Conservation (phyloP, 2,888 invertebrate species). For the Cephus runcator region DNA sequence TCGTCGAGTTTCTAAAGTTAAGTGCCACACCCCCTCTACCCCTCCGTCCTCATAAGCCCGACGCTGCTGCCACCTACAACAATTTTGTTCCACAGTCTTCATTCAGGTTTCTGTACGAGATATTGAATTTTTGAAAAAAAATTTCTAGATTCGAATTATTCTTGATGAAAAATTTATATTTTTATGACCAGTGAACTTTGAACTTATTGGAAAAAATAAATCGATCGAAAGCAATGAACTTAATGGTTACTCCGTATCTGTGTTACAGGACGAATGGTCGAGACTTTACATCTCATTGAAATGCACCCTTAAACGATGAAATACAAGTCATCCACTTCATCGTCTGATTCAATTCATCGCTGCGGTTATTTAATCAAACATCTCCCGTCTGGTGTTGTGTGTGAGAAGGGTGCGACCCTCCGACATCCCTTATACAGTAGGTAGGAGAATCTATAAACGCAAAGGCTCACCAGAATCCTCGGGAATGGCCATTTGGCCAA, state of each 20-base stretch:
- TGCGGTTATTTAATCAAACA: conserved; percentile 66
- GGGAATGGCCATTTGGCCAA: background rate
- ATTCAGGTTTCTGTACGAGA: background rate
- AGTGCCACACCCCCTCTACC: conserved; percentile 24
- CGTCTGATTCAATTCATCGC: conserved; percentile 63
- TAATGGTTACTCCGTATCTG: background rate
- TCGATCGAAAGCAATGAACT: background rate
- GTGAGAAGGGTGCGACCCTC: conserved; percentile 41
- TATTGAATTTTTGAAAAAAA: background rate
- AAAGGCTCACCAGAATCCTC: background rate
- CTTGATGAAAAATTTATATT: background rate
- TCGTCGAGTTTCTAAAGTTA: conserved; percentile 46
- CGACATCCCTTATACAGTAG: background rate
- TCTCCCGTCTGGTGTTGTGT: conserved; percentile 35
- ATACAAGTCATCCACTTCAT: conserved; percentile 63
- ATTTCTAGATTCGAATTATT: too few relatives aligned
- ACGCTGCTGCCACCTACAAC: background rate
- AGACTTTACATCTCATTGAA: conserved; percentile 15
- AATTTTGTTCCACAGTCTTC: background rate
- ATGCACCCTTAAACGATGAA: conserved; percentile 35
- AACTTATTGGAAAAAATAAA: background rate
- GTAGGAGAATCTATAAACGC: background rate
- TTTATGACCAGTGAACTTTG: background rate
- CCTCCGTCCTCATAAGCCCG: background rate
- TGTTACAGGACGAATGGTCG: background rate